Conservation (phyloP, 2,797 vertebrate genomes). For the Bovichtus diacanthus region DNA sequence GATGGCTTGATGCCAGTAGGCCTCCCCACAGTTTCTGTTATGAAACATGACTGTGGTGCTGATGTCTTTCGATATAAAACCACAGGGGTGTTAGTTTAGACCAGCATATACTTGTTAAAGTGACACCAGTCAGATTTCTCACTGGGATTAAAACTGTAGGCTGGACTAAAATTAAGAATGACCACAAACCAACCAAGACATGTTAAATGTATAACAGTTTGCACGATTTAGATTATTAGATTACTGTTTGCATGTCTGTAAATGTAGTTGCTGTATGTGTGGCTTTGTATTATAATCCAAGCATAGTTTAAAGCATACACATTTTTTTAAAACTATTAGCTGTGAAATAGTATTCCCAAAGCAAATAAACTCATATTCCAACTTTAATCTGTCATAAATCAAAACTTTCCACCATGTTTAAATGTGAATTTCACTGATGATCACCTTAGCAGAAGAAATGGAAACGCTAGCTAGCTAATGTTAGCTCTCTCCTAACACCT, state of each 20-base stretch:
- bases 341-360: too few relatives aligned
- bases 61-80: slow-evolving; percentile 35
- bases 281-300: too few relatives aligned
- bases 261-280: background rate
- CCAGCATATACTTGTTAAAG: slow-evolving; percentile 28
- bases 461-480: too few relatives aligned
- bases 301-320: too few relatives aligned
- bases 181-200: slow-evolving; percentile 16
- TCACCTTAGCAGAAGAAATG: too few relatives aligned
- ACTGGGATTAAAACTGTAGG: background rate
- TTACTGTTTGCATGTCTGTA: background rate
- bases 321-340: too few relatives aligned
- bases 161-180: background rate
- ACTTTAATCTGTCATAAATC: too few relatives aligned
- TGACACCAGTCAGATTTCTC: slow-evolving; percentile 28
- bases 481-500: too few relatives aligned
- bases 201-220: background rate
- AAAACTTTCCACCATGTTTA: too few relatives aligned
- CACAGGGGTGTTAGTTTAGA: slow-evolving; percentile 9
- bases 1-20: slow-evolving; percentile 17
- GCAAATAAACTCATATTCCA: too few relatives aligned
- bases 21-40: slow-evolving; percentile 46
- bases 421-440: too few relatives aligned
- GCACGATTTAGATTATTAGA: slow-evolving; percentile 4
- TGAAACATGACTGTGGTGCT: slow-evolving; percentile 34